Evolutionary conservation across 2,888 invertebrate species (phyloP), one percentile per base, ranked within the genome.

Genomic region (Cryptocephalus moraei): DNA sequence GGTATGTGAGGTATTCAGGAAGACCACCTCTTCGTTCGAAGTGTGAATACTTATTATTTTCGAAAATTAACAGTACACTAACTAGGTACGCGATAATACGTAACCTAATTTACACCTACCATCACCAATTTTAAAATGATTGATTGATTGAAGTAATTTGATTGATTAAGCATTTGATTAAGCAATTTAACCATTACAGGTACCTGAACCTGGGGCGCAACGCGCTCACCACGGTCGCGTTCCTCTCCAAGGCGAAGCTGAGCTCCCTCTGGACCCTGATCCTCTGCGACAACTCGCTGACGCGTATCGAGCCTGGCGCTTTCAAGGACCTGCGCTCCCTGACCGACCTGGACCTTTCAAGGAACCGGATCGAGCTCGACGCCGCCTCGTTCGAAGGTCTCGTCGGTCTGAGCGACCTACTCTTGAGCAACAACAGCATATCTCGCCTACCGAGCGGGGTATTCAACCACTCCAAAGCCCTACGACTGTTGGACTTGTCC

Each of bases 401-500:
- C 8, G 43, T 45, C 1, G 49, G 48, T 33, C 48, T 67, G 31
- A 49, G 50, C 42, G 39, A 46, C 11, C 53, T 68, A 0, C 49
- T 54, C 45, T 45, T 68, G 32, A 58, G 54, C 10, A 53, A 58
- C 32, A 68, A 65, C 49, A 56, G 52, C 11, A 50, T 67, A 9
- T 43, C 47, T 10, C 31, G 39, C n/a, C 45, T 69, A 39, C 58
- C 62, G 8, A 48, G 46, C 12, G 32, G 43, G 9, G 48, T 54
- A 4, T 67, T 70, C 46, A 50, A 47, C 32, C 49, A 58, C 11
- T 47, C 62, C 10, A 49, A 40, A 11, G 59, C 58, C 31, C 47
- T 70, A 40, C 55, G 54, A 54, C 50, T 47, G 33, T 50, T 69
- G 33, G 65, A 67, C 56, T 51, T 69, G 39, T 65, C 67, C 0